Evolutionary conservation across 2,113 vertebrate genomes (phyloP).

Genomic region (Circaetus gallicus): DNA sequence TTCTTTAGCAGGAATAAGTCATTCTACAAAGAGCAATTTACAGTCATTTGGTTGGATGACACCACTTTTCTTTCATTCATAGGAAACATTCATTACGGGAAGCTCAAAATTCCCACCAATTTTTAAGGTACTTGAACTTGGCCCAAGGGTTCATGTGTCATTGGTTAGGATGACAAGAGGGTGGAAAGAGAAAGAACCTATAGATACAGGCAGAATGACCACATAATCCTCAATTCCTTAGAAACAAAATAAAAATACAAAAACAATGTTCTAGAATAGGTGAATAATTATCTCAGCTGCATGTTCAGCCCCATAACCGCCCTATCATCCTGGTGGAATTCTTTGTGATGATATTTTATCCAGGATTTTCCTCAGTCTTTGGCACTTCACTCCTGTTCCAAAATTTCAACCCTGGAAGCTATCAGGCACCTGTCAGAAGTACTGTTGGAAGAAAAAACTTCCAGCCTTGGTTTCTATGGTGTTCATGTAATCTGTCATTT

Average conservation of each 20-base stretch:
- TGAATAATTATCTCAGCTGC: neutral
- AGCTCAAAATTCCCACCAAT: neutral
- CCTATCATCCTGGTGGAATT: neutral
- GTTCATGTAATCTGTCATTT: fast-evolving
- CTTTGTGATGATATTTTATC: neutral
- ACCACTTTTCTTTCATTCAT: neutral
- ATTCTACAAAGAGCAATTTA: neutral
- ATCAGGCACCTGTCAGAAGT: neutral
- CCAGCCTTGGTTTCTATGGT: neutral
- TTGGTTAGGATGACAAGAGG: neutral
- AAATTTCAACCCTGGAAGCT: neutral
- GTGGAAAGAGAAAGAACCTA: neutral
- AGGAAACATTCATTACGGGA: neutral
- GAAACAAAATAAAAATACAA: neutral
- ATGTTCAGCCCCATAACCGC: neutral
- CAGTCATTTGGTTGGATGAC: neutral
- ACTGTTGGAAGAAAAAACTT: neutral
- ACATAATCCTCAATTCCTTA: neutral
- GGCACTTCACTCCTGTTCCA: neutral
- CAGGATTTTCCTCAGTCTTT: neutral
- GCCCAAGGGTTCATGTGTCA: neutral
- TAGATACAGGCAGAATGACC: neutral
- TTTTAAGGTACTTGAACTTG: neutral
- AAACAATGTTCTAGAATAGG: neutral
- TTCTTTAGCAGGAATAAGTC: neutral